Evolutionary conservation across 2,888 invertebrate genomes (phyloP), one percentile per base, ranked within the genome.

Genomic region (Rhogogaster chlorosoma): DNA sequence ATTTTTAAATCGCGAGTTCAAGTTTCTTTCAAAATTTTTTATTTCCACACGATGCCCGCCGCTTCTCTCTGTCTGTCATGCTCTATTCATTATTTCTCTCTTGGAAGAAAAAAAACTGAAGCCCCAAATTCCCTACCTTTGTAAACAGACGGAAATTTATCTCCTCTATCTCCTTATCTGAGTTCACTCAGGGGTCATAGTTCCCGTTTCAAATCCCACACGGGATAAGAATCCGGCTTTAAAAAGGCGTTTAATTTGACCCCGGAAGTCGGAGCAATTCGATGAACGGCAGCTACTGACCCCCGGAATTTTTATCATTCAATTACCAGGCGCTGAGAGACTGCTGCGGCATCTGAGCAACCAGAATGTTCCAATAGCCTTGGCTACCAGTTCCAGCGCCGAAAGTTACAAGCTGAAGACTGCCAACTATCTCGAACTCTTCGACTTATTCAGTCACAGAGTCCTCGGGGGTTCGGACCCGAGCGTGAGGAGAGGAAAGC

Each of bases 401-500:
- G 93, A 94, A 32, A 94, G 95, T 75, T 96, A 94, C 91, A 94
- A 94, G 9, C 88, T 95, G 29, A 96, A 96, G 90, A 94, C 95
- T 0, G 92, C 93, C 78, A 92, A 94, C 80, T 94, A 95, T 86
- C 91, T 92, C 80, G 93, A 94, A n/a, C 85, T 95, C 10, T 95
- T 95, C 87, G 90, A 92, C 9, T 87, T 94, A 85, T 95, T 95
- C 89, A 91, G 94, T 87, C 96, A 96, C 88, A 93, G 94, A 85
- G 96, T 97, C 0, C 94, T 95, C 84, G 96, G 95, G 9, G 95
- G 95, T 61, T 94, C 95, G 71, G 96, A 97, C 92, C 95, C 96
- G 0, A 96, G 96, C 85, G 96, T 97, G 0, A 95, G 95, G 88
- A 91, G 94, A 70, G 96, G 96, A n/a, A 97, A 97, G 93, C 97